Base-by-base conservation (phyloP, 1,140 invertebrate genomes). In the Microplitis demolitor region DNA sequence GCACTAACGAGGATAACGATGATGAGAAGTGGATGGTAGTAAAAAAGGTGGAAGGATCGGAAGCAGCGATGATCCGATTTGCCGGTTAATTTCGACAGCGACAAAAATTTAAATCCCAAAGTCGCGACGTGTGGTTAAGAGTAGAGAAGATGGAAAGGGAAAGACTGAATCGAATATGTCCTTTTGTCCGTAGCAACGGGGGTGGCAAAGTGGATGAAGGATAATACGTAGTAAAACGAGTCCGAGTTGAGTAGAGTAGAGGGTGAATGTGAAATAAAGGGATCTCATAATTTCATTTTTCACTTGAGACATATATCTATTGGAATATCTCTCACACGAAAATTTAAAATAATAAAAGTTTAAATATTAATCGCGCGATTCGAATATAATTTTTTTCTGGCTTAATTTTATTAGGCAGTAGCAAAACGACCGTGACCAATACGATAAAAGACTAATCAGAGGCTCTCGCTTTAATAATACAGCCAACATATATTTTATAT, bases 51-150 rank as follows among this genome's bases (percentile, higher is more conserved):
- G 39, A 34, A 72, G 66, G 66, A 64, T 37, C 51, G 54, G 72
- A 64, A 34, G 68, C 34, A 72, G 72, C 53, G 75, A 75, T 80
- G 84, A 86, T 86, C 79, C 73, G 80, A 86, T 86, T 85, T 84
- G 79, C 80, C 79, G 83, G 79, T 78, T 83, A 85, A 85, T 86
- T 86, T 85, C 77, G 78, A 75, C 77, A 71, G 82, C 80, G 84
- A 86, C 85, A 85, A 84, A 86, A 86, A 74, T 86, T 85, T 85
- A 85, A 86, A 85, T 85, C 80, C 83, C 82, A 86, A 85, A 86
- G 11, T 45, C 39, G 83, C 80, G 77, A 72, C 80, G 79, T 70
- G 71, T 73, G 51, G 66, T 66, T 61, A 64, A 72, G 51, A 8
- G 24, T 24, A 24, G 24, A 24, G 24, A 24, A 24, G 24, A 24